A percentile compares a stretch with the other conserved stretches of the same genome.
phyloP scores from a whole-genome alignment of 1,140 invertebrate species.

The Drosophila persimilis region DNA sequence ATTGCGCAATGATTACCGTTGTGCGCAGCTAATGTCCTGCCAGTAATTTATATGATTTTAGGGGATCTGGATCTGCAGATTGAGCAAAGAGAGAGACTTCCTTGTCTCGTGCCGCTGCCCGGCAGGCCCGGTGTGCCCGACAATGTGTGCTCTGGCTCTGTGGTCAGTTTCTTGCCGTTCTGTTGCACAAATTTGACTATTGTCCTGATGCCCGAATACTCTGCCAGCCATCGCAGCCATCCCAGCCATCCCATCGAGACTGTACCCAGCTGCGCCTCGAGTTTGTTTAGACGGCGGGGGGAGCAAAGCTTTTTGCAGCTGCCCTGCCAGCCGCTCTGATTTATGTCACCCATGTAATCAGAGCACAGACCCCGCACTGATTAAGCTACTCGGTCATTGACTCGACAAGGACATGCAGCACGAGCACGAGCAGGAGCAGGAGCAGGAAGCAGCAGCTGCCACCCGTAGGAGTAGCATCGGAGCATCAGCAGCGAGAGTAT shows the following conservation, averaged over 20 bases:
- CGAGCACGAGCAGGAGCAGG: background rate
- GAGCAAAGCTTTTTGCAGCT: constrained; percentile 67
- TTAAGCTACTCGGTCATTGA: constrained; percentile 77
- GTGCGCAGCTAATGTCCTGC: constrained; percentile 60
- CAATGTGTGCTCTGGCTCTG: constrained; percentile 43
- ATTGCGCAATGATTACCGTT: constrained; percentile 74
- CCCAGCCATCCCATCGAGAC: background rate
- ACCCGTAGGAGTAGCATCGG: constrained; percentile 53
- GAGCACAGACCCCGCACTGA: constrained; percentile 37
- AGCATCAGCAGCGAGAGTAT: constrained; percentile 2
- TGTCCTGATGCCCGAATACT: constrained; percentile 26
- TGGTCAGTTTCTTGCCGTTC: constrained; percentile 65
- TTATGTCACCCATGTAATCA: constrained; percentile 79
- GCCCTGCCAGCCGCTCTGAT: constrained; percentile 52
- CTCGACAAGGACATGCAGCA: constrained; percentile 44
- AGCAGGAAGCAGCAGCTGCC: constrained; percentile 39
- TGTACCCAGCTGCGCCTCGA: constrained; percentile 47
- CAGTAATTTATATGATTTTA: constrained; percentile 74
- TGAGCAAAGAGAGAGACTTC: constrained; percentile 12
- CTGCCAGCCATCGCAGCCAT: too few relatives aligned
- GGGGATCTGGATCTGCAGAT: constrained; percentile 4
- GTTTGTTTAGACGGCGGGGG: constrained; percentile 32
- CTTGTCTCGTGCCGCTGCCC: constrained; percentile 64
- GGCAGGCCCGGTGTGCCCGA: constrained; percentile 66
- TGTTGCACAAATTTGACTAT: constrained; percentile 78